Percentiles rank a stretch among this genome's conserved stretches.
phyloP scores from a whole-genome alignment of 2,797 vertebrate species.

The Peromyscus attwateri region DNA sequence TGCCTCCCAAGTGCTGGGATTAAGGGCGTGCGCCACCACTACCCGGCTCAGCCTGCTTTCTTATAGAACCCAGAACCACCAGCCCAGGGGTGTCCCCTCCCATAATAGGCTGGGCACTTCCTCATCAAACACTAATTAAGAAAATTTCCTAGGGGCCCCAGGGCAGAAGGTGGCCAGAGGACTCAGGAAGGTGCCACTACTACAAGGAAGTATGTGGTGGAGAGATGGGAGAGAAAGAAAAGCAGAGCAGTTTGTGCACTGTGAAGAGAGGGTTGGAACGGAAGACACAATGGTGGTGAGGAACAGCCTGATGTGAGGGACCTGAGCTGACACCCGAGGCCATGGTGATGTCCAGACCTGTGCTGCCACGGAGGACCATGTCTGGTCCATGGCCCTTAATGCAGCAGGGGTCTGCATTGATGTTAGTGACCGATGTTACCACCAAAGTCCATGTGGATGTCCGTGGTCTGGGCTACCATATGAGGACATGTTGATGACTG shows the following conservation, averaged over 20 bases:
- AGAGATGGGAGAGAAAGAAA: background rate
- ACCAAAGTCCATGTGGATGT: background rate
- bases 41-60: no score
- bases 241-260: no score
- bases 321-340: background rate
- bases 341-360: background rate
- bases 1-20: no score
- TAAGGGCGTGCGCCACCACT: no score
- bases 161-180: background rate
- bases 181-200: background rate
- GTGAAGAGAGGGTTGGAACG: background rate
- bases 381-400: background rate
- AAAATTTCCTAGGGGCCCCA: background rate
- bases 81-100: background rate
- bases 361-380: background rate
- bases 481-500: background rate
- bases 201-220: background rate
- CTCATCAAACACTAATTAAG: background rate
- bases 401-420: background rate
- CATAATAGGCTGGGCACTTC: no score
- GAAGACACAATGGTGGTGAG: background rate
- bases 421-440: background rate
- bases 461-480: background rate
- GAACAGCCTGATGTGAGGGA: background rate
- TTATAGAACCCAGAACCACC: background rate